Percentiles rank a stretch among this genome's conserved stretches.
Conservation (phyloP, 2,888 invertebrate species). For the Acheta domesticus region DNA sequence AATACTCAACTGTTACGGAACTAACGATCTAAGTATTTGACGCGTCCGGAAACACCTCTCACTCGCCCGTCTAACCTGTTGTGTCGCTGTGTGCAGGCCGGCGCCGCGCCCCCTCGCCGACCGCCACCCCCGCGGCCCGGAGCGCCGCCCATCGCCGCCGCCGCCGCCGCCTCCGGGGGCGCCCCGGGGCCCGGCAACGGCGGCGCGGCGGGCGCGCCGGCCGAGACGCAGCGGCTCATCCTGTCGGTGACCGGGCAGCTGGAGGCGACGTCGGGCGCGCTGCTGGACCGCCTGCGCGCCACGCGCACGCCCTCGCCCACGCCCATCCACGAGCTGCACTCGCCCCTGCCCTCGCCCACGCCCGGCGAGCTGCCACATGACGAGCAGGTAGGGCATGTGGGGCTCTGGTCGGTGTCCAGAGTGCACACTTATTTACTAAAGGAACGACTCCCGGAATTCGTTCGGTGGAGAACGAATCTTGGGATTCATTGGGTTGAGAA, state of each 20-base stretch:
- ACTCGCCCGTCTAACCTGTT: no score
- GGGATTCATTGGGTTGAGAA: no score
- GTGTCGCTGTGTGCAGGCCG: not conserved
- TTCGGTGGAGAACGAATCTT: no score
- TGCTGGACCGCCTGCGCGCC: slow-evolving; percentile 77
- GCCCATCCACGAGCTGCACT: slow-evolving; percentile 74
- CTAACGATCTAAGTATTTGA: no score
- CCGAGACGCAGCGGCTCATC: slow-evolving; percentile 80
- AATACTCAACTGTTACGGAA: no score
- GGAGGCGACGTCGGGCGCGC: slow-evolving; percentile 81
- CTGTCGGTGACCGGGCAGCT: slow-evolving; percentile 82
- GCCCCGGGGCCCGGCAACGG: slow-evolving; percentile 57
- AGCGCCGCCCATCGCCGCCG: slow-evolving; percentile 55
- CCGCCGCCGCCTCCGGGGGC: slow-evolving; percentile 46
- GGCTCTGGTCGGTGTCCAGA: no score
- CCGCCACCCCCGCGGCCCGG: slow-evolving; percentile 43
- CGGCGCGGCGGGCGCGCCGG: slow-evolving; percentile 51
- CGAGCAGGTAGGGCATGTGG: not conserved
- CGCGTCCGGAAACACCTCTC: no score
- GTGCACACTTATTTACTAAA: no score
- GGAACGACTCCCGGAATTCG: no score
- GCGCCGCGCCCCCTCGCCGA: slow-evolving; percentile 38
- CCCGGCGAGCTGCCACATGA: slow-evolving; percentile 37
- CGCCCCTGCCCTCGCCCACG: slow-evolving; percentile 79
- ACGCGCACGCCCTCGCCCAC: slow-evolving; percentile 86